These are phyloP conservation scores for Pogonophryne albipinna DNA, from an alignment of 2,797 vertebrate genomes.

Conservation along the genomic window DNA sequence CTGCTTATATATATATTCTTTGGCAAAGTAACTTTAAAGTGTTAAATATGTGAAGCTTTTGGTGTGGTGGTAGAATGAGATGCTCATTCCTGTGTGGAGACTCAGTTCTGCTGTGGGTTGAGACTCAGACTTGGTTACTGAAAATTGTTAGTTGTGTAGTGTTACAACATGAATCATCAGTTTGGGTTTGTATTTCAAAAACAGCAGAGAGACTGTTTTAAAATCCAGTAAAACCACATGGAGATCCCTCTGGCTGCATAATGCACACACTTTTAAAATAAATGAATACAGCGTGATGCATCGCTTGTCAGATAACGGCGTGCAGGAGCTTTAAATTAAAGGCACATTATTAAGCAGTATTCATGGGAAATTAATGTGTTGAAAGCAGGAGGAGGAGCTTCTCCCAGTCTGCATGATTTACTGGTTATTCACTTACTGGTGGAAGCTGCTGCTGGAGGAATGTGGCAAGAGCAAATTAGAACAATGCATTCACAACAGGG, in stretches of 20 bases:
- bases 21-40: neutral
- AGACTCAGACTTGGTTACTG: neutral
- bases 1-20: too few species aligned
- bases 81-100: conserved; percentile 13
- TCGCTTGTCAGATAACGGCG: neutral
- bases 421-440: conserved; percentile 65
- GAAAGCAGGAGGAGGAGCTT: conserved; percentile 54
- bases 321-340: conserved; percentile 36
- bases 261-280: neutral
- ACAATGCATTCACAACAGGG: conserved; percentile 48
- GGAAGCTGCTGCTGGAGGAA: conserved; percentile 59
- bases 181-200: neutral
- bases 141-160: neutral
- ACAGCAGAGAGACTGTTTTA: neutral
- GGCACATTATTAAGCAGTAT: conserved; percentile 56
- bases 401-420: conserved; percentile 65
- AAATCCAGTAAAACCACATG: neutral
- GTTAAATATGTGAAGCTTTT: neutral
- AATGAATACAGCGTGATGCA: neutral
- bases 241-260: neutral
- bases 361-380: conserved; percentile 61
- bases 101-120: neutral
- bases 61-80: neutral
- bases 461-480: conserved; percentile 56
- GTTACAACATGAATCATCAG: neutral